Base-by-base conservation (phyloP, 2,113 vertebrate genomes). In the Clarias batrachus region DNA sequence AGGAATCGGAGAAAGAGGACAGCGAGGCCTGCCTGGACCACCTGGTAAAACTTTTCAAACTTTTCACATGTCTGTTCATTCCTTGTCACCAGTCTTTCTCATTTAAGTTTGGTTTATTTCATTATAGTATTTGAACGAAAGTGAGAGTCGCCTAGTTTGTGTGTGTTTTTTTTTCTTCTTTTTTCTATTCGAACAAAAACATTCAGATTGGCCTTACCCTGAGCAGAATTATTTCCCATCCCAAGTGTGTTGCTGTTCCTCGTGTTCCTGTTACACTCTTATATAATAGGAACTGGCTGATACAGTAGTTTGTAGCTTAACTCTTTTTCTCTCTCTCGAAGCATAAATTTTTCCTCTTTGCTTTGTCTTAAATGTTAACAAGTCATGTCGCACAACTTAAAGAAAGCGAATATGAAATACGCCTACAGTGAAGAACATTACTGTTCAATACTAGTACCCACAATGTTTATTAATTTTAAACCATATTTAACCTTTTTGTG, bases 1-100 rank as follows among this genome's bases (percentile, higher is more conserved):
- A 30, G 94, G 96, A 14, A 92, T 93, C 27, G 97, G 97, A 90
- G 96, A 96, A 90, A 95, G 95, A 92, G 98, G 98, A 92, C 94
- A 95, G 10, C 93, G 96, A 93, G 98, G 98, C 83, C 93, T 93
- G 23, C 92, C 96, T 0, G 96, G 96, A 85, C 94, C 96, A 17
- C 93, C 97, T 91, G 98, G 98, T 99, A 94, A 0, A 82, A 66
- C 30, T 76, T 82, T 60, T 83, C 9, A 63, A 33, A 33, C 30
- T 56, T 14, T 48, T 62, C 85, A 82, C 37, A 48, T 71, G 65
- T 16, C 65, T 59, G 68, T 52, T 57, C 7, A 63, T 56, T 82
- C 37, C 19, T 77, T 59, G 12, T 57, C 60, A 85, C 12, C 30
- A 19, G 63, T 79, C 33, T 48, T 41, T 80, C 27, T 33, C 48